A percentile compares a stretch with the other conserved stretches of the same genome.
phyloP scores from a whole-genome alignment of 2,888 invertebrate species.

The Ommatoiulus sabulosus region DNA sequence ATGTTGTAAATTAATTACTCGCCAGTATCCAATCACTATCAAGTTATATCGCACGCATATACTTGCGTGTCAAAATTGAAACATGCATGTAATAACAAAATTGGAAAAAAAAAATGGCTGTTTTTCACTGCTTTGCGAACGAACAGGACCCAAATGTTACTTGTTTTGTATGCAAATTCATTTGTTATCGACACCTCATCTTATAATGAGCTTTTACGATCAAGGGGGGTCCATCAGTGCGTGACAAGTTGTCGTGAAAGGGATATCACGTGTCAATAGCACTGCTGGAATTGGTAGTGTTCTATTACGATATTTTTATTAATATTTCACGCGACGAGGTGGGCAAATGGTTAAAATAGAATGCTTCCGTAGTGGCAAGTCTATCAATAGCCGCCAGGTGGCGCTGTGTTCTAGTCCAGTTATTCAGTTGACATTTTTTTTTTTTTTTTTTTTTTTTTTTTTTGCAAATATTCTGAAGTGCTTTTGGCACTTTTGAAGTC shows the following conservation, averaged over 20 bases:
- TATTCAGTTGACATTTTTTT: no score
- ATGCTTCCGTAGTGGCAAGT: not conserved
- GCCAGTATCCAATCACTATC: not conserved
- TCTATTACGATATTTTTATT: constrained; percentile 7
- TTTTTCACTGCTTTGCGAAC: not conserved
- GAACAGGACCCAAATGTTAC: not conserved
- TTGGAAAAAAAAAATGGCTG: not conserved
- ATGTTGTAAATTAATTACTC: constrained; percentile 1
- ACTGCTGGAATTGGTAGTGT: not conserved
- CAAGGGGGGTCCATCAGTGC: constrained; percentile 45
- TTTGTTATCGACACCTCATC: constrained; percentile 38
- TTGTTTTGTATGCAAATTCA: constrained; percentile 21
- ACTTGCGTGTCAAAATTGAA: no score
- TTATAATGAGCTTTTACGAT: constrained; percentile 33
- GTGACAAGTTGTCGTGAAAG: constrained; percentile 32
- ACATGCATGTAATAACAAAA: no score
- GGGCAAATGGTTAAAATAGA: not conserved
- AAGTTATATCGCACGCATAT: not conserved
- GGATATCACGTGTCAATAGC: constrained; percentile 31
- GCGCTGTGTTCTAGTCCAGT: not conserved
- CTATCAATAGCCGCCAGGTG: not conserved
- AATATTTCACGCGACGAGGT: not conserved
- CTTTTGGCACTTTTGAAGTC: no score
- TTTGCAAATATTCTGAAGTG: no score
- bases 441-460: no score